Conservation (phyloP, 2,888 invertebrate genomes). For the Drosophila anomelani region DNA sequence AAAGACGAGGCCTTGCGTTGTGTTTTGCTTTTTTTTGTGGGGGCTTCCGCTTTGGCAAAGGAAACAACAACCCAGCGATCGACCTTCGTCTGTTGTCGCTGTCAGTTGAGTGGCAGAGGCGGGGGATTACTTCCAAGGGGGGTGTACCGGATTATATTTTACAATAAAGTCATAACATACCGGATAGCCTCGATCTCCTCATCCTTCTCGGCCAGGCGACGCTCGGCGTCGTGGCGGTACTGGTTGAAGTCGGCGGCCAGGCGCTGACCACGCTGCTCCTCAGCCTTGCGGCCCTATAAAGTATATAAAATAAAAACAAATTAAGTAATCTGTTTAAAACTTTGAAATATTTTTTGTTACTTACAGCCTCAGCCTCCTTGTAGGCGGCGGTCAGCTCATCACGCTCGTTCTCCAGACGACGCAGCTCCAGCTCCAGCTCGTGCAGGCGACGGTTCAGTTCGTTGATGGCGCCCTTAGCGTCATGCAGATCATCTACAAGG, state of each 20-base stretch:
- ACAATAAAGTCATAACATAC: slow-evolving; percentile 86
- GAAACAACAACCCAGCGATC: slow-evolving; percentile 39
- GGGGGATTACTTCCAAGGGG: slow-evolving; percentile 56
- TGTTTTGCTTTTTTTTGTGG: slow-evolving; percentile 25
- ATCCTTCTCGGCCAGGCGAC: slow-evolving; percentile 98
- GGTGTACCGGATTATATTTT: not conserved
- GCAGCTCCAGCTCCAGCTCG: slow-evolving; percentile 98
- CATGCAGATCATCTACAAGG: slow-evolving; percentile 95
- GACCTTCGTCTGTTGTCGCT: slow-evolving; percentile 46
- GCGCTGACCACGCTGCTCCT: slow-evolving; percentile 97
- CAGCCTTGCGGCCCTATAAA: slow-evolving; percentile 95
- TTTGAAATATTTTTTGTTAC: slow-evolving; percentile 81
- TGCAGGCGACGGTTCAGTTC: slow-evolving; percentile 98
- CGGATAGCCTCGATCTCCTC: slow-evolving; percentile 99
- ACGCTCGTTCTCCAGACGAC: slow-evolving; percentile 99
- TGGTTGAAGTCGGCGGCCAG: slow-evolving; percentile 96
- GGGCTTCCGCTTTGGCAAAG: slow-evolving; percentile 70
- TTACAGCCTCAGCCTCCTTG: slow-evolving; percentile 99
- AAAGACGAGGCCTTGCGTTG: slow-evolving; percentile 14
- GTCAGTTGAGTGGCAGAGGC: slow-evolving; percentile 47
- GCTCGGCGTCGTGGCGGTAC: slow-evolving; percentile 98
- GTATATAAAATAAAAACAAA: not conserved
- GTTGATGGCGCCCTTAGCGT: slow-evolving; percentile 96
- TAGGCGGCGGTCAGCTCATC: slow-evolving; percentile 99
- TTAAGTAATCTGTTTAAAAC: accelerated